Evolutionary conservation across 2,113 vertebrate species (phyloP).

Genomic region (Tetraodon nigroviridis): DNA sequence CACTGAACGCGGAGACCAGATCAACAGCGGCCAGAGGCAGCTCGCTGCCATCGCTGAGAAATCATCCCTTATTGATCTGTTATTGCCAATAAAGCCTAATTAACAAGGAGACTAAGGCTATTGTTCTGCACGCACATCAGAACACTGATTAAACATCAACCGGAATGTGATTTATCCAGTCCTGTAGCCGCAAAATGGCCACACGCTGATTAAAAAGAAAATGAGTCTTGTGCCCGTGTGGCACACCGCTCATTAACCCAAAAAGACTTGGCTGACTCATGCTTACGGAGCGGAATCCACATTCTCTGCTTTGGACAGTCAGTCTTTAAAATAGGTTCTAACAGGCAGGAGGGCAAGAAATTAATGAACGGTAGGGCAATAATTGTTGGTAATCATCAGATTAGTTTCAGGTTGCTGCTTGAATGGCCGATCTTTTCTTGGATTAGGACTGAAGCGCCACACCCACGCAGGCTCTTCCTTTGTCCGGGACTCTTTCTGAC

Average conservation of each 20-base stretch:
- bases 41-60: not conserved
- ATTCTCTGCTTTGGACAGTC: conserved; percentile 10
- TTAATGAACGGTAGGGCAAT: not conserved
- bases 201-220: conserved; percentile 2
- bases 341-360: not conserved
- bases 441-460: conserved; percentile 8
- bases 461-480: conserved; percentile 8
- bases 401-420: not conserved
- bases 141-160: not conserved
- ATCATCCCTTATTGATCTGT: conserved; percentile 24
- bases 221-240: not conserved
- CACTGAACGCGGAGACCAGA: conserved; percentile 6
- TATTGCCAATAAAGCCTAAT: conserved; percentile 23
- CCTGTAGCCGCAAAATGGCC: not conserved
- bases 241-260: not conserved
- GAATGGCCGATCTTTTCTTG: no score
- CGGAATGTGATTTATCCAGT: no score
- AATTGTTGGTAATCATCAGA: not conserved
- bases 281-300: not conserved
- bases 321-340: not conserved
- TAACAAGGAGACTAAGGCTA: not conserved
- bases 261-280: conserved; percentile 17
- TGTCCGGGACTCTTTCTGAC: conserved; percentile 40
- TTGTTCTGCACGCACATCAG: not conserved
- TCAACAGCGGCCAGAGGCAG: not conserved